phyloP scores from a whole-genome alignment of 2,888 invertebrate species.

The Drosophila parthenogenetica region DNA sequence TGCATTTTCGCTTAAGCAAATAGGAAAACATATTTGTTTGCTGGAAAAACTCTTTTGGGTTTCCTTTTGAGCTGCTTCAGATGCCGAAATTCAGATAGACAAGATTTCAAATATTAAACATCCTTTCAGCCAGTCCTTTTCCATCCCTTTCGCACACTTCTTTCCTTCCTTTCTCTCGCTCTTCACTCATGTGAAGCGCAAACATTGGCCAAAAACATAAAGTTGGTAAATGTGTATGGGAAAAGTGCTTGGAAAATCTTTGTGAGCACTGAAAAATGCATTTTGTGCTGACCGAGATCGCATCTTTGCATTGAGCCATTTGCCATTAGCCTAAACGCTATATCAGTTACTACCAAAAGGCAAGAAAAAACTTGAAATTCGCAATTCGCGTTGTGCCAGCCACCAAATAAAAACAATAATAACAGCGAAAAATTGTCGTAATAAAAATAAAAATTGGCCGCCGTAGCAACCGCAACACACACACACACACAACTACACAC shows the following conservation, averaged over 20 bases:
- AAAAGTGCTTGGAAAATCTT: slow-evolving; percentile 28
- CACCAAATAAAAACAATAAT: slow-evolving; percentile 44
- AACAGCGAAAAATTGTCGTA: slow-evolving; percentile 69
- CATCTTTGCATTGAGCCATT: slow-evolving; percentile 35
- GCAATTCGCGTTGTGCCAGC: slow-evolving; percentile 26
- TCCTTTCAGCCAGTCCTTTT: slow-evolving; percentile 68
- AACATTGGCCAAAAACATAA: slow-evolving; percentile 40
- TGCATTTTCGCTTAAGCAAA: slow-evolving; percentile 78
- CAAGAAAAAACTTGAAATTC: slow-evolving; percentile 30
- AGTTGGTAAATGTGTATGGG: slow-evolving; percentile 23
- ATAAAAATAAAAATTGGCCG: slow-evolving; percentile 67
- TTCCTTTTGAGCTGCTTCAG: slow-evolving; percentile 33
- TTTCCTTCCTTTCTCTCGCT: background rate
- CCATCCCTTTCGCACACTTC: background rate
- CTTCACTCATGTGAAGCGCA: slow-evolving; percentile 66
- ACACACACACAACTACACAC: too few relatives aligned
- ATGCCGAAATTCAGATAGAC: slow-evolving; percentile 55
- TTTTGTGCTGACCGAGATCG: slow-evolving; percentile 63
- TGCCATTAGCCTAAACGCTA: slow-evolving; percentile 36
- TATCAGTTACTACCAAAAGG: slow-evolving; percentile 37
- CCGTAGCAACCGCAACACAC: slow-evolving; percentile 68
- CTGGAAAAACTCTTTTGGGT: slow-evolving; percentile 40
- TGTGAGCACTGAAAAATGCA: slow-evolving; percentile 32
- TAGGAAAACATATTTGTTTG: slow-evolving; percentile 55
- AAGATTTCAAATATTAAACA: slow-evolving; percentile 69